A percentile compares a stretch with the other conserved stretches of the same genome.
Conservation (phyloP, 2,888 invertebrate genomes). For the Epinotia ramella region DNA sequence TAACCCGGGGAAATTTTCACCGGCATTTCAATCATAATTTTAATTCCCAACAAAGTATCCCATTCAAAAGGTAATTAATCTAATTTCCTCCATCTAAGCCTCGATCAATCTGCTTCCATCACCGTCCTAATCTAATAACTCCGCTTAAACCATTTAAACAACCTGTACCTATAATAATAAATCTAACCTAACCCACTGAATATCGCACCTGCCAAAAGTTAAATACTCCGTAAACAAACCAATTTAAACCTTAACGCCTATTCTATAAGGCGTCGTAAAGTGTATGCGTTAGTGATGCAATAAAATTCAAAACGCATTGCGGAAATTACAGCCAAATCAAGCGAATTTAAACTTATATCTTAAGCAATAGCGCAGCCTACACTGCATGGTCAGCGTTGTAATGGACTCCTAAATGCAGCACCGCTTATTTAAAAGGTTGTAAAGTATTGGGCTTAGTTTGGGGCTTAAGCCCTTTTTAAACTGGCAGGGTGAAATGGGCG, state of each 20-base stretch:
- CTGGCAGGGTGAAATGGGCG: constrained; percentile 64
- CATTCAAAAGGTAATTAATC: constrained; percentile 21
- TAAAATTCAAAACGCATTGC: background rate
- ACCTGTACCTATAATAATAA: constrained; percentile 74
- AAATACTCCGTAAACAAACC: constrained; percentile 23
- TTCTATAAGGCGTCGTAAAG: constrained; percentile 49
- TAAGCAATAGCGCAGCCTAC: background rate
- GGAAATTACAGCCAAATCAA: background rate
- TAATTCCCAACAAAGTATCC: constrained; percentile 18
- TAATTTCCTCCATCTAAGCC: constrained; percentile 16
- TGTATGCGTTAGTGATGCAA: constrained; percentile 2
- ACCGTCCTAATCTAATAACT: constrained; percentile 67
- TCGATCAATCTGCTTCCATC: constrained; percentile 53
- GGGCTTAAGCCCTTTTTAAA: constrained; percentile 34
- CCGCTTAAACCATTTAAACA: constrained; percentile 76
- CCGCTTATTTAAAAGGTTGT: background rate
- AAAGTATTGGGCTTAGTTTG: background rate
- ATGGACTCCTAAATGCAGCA: constrained; percentile 11
- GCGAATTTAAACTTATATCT: background rate
- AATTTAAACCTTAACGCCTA: constrained; percentile 50
- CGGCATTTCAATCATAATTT: background rate
- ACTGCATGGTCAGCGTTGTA: background rate
- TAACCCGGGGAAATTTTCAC: background rate
- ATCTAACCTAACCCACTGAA: constrained; percentile 70
- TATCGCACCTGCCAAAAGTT: constrained; percentile 57